Evolutionary conservation across 2,797 vertebrate genomes (phyloP).

Genomic region (Clarias platycephalus): DNA sequence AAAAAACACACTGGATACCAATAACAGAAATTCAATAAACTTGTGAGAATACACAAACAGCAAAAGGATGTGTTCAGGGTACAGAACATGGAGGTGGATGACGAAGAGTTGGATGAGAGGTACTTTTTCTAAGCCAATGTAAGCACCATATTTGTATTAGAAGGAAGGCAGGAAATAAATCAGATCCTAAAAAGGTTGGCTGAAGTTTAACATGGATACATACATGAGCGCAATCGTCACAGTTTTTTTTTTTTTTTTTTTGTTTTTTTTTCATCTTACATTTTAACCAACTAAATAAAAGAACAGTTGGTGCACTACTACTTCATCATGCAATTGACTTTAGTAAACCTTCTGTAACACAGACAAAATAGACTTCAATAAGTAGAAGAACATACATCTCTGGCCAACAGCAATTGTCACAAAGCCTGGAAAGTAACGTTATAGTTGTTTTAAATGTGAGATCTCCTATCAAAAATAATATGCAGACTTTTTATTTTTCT

Average conservation of each 20-base stretch:
- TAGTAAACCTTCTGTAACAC: conserved; percentile 83
- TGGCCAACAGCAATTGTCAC: conserved; percentile 80
- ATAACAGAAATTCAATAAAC: conserved; percentile 81
- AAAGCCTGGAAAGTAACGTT: conserved; percentile 77
- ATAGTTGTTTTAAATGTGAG: conserved; percentile 79
- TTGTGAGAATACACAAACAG: conserved; percentile 77
- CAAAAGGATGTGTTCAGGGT: conserved; percentile 67
- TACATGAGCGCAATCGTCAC: conserved; percentile 77
- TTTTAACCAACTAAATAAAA: conserved; percentile 77
- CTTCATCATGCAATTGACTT: conserved; percentile 84
- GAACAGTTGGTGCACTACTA: conserved; percentile 81
- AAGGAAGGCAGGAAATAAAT: conserved; percentile 74
- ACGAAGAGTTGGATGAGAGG: conserved; percentile 69
- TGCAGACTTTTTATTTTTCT: conserved; percentile 78
- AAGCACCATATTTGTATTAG: conserved; percentile 81
- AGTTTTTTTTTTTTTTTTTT: conserved; percentile 70
- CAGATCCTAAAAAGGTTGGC: conserved; percentile 63
- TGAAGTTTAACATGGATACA: conserved; percentile 75
- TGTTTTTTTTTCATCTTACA: conserved; percentile 75
- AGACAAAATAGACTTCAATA: conserved; percentile 85
- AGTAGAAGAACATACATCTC: conserved; percentile 79
- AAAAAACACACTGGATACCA: conserved; percentile 79
- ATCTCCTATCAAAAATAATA: conserved; percentile 87
- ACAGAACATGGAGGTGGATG: conserved; percentile 64
- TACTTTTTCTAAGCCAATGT: conserved; percentile 80